Evolutionary conservation across 2,113 vertebrate species (phyloP).

Genomic region (Tautogolabrus adspersus): DNA sequence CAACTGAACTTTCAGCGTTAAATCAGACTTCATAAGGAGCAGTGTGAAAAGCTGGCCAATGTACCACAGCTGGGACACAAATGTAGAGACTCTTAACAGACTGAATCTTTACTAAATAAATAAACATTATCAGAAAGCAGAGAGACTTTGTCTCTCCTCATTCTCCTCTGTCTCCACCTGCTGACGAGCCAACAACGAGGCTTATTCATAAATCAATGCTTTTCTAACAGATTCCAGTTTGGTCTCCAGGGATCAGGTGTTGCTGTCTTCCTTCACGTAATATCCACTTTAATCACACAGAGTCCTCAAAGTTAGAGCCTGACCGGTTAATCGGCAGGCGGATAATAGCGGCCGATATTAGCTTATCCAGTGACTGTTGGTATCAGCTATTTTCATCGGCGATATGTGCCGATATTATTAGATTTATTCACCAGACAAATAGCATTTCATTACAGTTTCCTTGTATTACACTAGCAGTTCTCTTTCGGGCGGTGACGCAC

Average conservation of each 20-base stretch:
- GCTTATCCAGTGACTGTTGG: no score
- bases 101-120: background rate
- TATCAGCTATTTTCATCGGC: no score
- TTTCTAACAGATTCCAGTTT: conserved; percentile 52
- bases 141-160: background rate
- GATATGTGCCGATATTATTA: no score
- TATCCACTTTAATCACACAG: conserved; percentile 6
- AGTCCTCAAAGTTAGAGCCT: background rate
- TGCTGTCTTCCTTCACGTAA: background rate
- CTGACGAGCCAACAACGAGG: conserved; percentile 14
- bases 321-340: no score
- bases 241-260: conserved; percentile 12
- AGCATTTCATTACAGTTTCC: no score
- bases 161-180: conserved; percentile 3
- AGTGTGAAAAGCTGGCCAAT: conserved; percentile 9
- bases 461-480: no score
- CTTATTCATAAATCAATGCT: conserved; percentile 33
- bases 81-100: no score
- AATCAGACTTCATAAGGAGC: conserved; percentile 34
- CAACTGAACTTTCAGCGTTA: conserved; percentile 35
- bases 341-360: no score
- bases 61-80: background rate
- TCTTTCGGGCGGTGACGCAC: no score
- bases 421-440: no score
- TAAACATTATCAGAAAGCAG: background rate